Percentiles rank a stretch among this genome's conserved stretches.
Conservation (phyloP, 1,140 invertebrate species). For the Triops cancriformis region DNA sequence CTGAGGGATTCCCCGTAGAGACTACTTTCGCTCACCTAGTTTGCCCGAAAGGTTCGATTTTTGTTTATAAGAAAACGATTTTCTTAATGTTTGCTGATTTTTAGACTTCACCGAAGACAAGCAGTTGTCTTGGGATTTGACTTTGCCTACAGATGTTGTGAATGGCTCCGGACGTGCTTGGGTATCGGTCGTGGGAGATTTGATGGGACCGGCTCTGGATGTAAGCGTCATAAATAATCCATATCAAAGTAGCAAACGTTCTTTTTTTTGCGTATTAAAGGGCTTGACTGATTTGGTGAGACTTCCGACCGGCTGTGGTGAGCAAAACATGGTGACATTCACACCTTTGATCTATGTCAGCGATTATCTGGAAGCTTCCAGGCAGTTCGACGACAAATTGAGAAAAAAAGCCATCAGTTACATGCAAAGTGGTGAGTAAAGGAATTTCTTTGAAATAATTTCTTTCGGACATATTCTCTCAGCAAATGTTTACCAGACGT, state of each 20-base stretch:
- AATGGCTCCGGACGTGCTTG: constrained; percentile 49
- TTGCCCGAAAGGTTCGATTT: constrained; percentile 39
- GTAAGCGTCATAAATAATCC: no score
- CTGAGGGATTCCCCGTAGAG: constrained; percentile 52
- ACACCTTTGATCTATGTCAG: constrained; percentile 66
- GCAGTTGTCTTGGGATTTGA: constrained; percentile 28
- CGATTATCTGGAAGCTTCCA: constrained; percentile 49
- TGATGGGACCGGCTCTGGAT: constrained; percentile 49
- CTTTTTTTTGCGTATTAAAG: no score
- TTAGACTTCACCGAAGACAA: constrained; percentile 29
- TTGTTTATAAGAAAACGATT: no score
- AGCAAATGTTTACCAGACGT: no score
- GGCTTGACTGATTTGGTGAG: constrained; percentile 47
- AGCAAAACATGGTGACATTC: constrained; percentile 75
- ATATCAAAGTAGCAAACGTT: no score
- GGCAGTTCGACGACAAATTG: constrained; percentile 35
- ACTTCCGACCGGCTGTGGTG: constrained; percentile 62
- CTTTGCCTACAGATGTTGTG: constrained; percentile 36
- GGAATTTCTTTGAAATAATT: no score
- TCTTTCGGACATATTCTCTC: no score
- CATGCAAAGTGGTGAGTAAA: constrained; percentile 54
- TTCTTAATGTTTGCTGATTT: no score
- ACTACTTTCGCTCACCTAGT: constrained; percentile 49
- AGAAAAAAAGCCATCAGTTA: constrained; percentile 51
- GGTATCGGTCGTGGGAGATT: constrained; percentile 49